Evolutionary conservation across 2,113 vertebrate genomes (phyloP), one percentile per base, ranked within the genome.

Genomic region (Notarius lentiginosus): DNA sequence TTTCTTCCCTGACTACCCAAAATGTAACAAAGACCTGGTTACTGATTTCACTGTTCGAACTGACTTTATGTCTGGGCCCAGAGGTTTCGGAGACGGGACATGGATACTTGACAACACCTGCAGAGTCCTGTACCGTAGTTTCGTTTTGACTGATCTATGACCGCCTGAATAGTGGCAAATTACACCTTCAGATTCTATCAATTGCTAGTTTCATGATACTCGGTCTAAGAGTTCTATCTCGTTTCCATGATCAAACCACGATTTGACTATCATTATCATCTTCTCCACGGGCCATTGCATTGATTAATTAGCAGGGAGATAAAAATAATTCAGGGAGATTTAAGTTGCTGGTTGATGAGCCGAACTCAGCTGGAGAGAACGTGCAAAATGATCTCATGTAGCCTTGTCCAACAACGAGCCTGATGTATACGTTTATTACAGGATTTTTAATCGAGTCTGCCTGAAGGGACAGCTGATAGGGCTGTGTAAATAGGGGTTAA

Each of bases 271-370:
- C 53, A 61, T 84, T 84, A 79, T 86, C 84, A 70, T 77, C 53
- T 88, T 83, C 81, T 58, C 61, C 47, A 65, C 41, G 73, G 58
- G 9, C 80, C 51, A 60, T 34, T 79, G 61, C 61, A 73, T 80
- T 83, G 63, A 86, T 84, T 84, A 84, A 79, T 83, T 83, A 83
- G 80, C 63, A 61, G 63, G 65, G 79, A 22, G 84, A 61, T 86
- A 61, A 86, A 86, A 86, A 89, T 86, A 83, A 70, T 58, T 86
- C 14, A 12, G 20, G 1, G 15, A n/a, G 51, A 86, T 81, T 88
- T 66, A 65, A 75, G 70, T 65, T 76, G 77, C 34, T 58, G 49
- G 77, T 82, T 47, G 66, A 65, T 88, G 83, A 81, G 77, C n/a
- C 83, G 11, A 79, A 30, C 41, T 30, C 15, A 8, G 65, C 47